These are phyloP conservation scores for Rallus crepitans DNA, from an alignment of 2,797 vertebrate genomes.

Conservation along the genomic window DNA sequence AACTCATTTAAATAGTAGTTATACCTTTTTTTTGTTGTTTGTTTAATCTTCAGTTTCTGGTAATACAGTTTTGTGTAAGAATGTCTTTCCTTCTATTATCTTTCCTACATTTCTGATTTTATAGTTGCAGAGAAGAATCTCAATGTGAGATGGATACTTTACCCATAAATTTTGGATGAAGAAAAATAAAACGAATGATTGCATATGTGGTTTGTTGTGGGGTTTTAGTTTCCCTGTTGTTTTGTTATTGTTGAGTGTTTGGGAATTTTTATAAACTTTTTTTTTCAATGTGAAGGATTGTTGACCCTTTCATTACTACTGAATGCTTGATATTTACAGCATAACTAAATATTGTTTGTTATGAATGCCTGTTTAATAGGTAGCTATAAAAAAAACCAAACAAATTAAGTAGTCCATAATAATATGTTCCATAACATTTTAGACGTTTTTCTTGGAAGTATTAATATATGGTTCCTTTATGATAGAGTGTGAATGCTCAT, in stretches of 20 bases:
- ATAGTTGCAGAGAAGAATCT: neutral
- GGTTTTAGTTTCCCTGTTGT: too few species aligned
- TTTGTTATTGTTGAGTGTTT: neutral
- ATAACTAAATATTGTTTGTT: neutral
- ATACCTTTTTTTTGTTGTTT: neutral
- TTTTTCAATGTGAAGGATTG: neutral
- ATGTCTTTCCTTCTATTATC: neutral
- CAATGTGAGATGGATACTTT: neutral
- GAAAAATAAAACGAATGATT: neutral
- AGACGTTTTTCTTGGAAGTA: neutral
- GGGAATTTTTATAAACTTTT: fast-evolving
- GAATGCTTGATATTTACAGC: neutral
- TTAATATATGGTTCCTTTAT: neutral
- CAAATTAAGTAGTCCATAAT: neutral
- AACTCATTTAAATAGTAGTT: neutral
- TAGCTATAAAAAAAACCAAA: neutral
- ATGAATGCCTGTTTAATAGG: neutral
- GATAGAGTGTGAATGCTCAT: neutral
- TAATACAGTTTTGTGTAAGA: neutral
- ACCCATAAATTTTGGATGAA: neutral
- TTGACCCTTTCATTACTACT: neutral
- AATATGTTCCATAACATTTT: neutral
- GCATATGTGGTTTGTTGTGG: too few species aligned
- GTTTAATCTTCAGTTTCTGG: neutral
- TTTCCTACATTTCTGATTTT: neutral